Evolutionary conservation across 2,113 vertebrate genomes (phyloP).

Genomic region (Catharus bicknelli): DNA sequence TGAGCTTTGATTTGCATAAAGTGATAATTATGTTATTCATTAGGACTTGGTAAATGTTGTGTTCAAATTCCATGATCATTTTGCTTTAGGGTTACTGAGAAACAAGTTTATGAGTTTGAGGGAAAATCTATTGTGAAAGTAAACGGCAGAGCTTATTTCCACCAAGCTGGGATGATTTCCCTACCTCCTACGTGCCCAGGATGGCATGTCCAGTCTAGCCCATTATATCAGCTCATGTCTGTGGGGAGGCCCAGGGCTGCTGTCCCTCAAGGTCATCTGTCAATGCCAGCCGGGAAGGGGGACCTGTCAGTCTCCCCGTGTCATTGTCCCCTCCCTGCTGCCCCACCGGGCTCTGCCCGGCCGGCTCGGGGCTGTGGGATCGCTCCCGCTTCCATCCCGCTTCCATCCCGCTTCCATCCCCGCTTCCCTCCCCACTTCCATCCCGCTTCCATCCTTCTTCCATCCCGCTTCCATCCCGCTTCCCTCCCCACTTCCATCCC

Average conservation of each 20-base stretch:
- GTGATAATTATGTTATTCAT: conserved; percentile 73
- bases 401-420: conserved; percentile 57
- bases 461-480: conserved; percentile 24
- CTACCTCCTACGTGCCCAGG: conserved; percentile 7
- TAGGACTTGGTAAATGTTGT: conserved; percentile 70
- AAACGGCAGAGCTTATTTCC: conserved; percentile 16
- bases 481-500: not conserved
- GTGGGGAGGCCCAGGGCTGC: conserved; percentile 43
- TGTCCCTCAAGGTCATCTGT: conserved; percentile 70
- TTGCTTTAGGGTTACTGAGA: conserved; percentile 62
- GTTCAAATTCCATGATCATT: conserved; percentile 62
- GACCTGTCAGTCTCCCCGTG: conserved; percentile 47
- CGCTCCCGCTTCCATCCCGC: conserved; percentile 71
- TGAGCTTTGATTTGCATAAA: conserved; percentile 65
- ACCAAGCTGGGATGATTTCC: conserved; percentile 6
- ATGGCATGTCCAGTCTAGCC: conserved; percentile 54
- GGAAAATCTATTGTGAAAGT: conserved; percentile 52
- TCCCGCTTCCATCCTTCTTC: conserved; percentile 55
- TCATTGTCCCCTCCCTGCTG: conserved; percentile 48
- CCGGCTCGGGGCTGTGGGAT: not conserved
- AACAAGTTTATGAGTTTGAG: conserved; percentile 54
- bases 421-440: not conserved
- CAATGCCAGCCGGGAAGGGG: conserved; percentile 64
- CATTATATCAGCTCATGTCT: conserved; percentile 52
- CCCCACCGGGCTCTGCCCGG: not conserved